Conservation (phyloP, 1,140 invertebrate species). For the Bombus vancouverensis region DNA sequence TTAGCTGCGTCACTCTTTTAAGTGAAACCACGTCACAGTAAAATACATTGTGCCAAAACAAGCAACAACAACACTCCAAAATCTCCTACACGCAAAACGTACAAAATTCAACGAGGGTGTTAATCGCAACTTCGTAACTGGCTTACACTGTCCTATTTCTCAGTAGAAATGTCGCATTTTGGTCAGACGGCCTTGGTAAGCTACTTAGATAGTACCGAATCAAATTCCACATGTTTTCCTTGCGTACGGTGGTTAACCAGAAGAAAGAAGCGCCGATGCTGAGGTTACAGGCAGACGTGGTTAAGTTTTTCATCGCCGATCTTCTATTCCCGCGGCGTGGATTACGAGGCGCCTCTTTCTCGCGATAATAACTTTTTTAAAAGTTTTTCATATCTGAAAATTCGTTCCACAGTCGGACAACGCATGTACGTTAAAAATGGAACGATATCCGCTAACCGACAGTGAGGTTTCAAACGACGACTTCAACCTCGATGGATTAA, state of each 20-base stretch:
- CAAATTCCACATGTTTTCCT: neutral
- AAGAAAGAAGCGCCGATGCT: neutral
- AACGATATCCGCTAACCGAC: neutral
- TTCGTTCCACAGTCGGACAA: constrained; percentile 12
- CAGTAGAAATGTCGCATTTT: no score
- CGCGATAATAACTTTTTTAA: constrained; percentile 41
- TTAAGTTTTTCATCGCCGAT: constrained; percentile 22
- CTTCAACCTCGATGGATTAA: constrained; percentile 4
- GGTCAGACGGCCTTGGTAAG: no score
- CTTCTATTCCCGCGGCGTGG: neutral
- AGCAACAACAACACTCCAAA: no score
- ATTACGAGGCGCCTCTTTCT: neutral
- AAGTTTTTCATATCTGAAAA: constrained; percentile 32
- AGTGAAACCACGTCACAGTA: no score
- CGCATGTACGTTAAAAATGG: constrained; percentile 30
- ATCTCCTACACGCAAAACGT: no score
- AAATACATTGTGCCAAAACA: no score
- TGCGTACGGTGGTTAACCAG: neutral
- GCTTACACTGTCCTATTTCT: no score
- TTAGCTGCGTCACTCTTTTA: no score
- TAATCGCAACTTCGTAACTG: no score
- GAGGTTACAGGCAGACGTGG: neutral
- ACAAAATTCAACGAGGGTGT: no score
- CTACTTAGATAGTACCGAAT: no score
- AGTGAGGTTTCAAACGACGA: constrained; percentile 1